Evolutionary conservation across 2,113 vertebrate species (phyloP), one percentile per base, ranked within the genome.

Genomic region (Pycnonotus jocosus): DNA sequence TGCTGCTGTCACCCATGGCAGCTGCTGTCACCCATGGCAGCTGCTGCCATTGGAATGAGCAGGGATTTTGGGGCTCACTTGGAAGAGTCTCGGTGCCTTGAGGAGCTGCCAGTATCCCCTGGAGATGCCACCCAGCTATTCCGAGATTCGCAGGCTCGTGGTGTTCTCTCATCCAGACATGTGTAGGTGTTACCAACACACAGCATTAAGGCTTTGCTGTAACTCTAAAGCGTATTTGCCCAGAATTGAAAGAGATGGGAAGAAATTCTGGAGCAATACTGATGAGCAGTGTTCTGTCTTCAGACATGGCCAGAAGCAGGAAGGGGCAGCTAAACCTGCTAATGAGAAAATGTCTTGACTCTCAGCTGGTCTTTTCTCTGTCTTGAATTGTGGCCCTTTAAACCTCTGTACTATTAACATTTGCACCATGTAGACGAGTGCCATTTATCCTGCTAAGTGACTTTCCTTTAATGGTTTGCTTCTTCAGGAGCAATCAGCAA

Each of bases 81-180:
- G 5, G 10, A 5, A 33, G 84, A 57, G 8, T 21, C 64, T 54
- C 82, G 24, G 4, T 45, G 79, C 8, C 73, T 76, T 19, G 81
- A 61, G 38, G 5, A 11, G 33, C 56, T 94, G 68, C 76, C 88
- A 47, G 86, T 73, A 56, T 94, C 78, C 86, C 91, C 94, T 95
- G 91, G 95, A 95, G 95, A 94, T 96, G 96, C 30, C 82, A 94
- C 56, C 4, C 60, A 90, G 92, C 90, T 96, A 86, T 96, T 94
- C 88, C 7, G 35, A 83, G 95, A 24, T 50, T 66, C 51, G 7
- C 88, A 92, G 91, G 95, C 95, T 96, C 88, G 1, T 88, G 7
- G 88, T 83, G 95, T 97, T 97, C 95, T 94, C 90, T 95, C 81
- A 60, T 86, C 92, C 86, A 97, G 96, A 94, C 94, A 2, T 54